These are phyloP conservation scores for Forbesichthys agassizii DNA, from an alignment of 2,113 vertebrate species.

Conservation along the genomic window DNA sequence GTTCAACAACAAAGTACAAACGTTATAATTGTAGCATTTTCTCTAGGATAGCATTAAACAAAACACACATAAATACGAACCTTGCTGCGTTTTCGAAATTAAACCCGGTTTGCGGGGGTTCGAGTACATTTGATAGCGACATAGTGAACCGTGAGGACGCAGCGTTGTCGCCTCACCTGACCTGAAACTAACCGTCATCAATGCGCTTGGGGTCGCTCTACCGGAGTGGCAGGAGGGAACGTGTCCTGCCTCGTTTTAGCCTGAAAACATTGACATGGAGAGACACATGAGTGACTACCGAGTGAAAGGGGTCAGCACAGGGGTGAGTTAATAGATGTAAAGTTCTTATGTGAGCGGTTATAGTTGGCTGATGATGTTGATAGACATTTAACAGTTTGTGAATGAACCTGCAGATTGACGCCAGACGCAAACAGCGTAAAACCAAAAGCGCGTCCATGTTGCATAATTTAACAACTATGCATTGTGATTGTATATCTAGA, in stretches of 20 bases:
- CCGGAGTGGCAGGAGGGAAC: slow-evolving; percentile 20
- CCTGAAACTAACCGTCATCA: not conserved
- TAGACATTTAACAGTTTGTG: no score
- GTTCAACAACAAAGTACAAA: not conserved
- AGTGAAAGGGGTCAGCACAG: slow-evolving; percentile 74
- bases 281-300: slow-evolving; percentile 29
- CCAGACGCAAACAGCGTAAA: not conserved
- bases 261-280: slow-evolving; percentile 54
- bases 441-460: no score
- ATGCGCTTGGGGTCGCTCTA: slow-evolving; percentile 58
- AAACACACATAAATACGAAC: slow-evolving; percentile 17
- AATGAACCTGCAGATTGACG: slow-evolving; percentile 12
- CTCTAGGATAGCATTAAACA: not conserved
- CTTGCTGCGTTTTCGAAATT: slow-evolving; percentile 69
- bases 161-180: not conserved
- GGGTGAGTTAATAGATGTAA: slow-evolving; percentile 61
- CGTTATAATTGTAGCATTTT: not conserved
- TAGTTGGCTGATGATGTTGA: no score
- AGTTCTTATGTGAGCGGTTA: accelerated
- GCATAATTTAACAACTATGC: no score
- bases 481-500: not conserved
- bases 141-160: slow-evolving; percentile 39
- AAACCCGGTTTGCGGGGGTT: slow-evolving; percentile 65
- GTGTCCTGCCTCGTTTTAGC: slow-evolving; percentile 31
- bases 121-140: slow-evolving; percentile 60